Conservation (phyloP, 1,140 invertebrate species). For the Spodoptera litura region DNA sequence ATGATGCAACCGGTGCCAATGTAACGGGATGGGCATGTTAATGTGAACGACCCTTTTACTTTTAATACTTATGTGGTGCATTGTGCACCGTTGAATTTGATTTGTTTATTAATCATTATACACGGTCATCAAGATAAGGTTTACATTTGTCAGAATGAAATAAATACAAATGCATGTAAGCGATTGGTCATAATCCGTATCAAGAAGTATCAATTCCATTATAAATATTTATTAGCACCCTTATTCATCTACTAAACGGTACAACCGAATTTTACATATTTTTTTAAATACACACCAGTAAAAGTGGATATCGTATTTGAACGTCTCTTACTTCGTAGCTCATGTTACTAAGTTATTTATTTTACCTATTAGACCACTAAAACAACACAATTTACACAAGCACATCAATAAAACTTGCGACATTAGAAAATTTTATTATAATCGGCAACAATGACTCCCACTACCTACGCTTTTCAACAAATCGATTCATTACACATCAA, state of each 20-base stretch:
- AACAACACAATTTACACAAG: conserved; percentile 13
- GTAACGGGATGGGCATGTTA: conserved; percentile 60
- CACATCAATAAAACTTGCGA: conserved; percentile 6
- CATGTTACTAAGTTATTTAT: neutral
- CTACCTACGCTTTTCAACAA: conserved; percentile 23
- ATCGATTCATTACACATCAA: conserved; percentile 20
- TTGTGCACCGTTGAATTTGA: conserved; percentile 1
- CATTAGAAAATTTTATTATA: conserved; percentile 10
- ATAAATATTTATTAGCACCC: too few species aligned
- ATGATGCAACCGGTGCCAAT: conserved; percentile 69
- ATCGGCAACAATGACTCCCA: conserved; percentile 24
- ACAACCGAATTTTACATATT: too few species aligned
- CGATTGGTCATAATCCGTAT: neutral
- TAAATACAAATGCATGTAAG: neutral
- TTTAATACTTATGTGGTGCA: conserved; percentile 37
- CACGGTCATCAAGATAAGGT: neutral
- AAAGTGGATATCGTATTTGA: too few species aligned
- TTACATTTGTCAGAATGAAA: neutral
- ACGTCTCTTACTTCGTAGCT: neutral
- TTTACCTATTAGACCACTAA: neutral
- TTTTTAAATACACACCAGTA: too few species aligned
- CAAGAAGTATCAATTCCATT: too few species aligned
- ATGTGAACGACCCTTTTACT: conserved; percentile 57
- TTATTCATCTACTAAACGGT: too few species aligned
- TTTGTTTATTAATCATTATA: conserved; percentile 31